phyloP scores from a whole-genome alignment of 2,797 vertebrate genomes.

The Sebastes iracundus region DNA sequence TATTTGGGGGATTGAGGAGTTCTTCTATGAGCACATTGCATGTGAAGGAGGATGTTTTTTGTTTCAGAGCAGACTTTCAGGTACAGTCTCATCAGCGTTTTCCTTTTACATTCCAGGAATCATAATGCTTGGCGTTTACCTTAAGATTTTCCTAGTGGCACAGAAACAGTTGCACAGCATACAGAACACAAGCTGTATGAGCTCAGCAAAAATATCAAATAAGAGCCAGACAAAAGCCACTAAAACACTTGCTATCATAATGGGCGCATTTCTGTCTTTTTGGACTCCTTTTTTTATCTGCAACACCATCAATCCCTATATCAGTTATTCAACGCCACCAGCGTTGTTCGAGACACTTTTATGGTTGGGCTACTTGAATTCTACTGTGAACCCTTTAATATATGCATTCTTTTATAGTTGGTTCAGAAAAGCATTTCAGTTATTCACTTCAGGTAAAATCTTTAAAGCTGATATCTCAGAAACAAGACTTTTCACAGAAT shows the following conservation, averaged over 20 bases:
- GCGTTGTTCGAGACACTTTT: constrained; percentile 40
- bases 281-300: constrained; percentile 69
- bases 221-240: constrained; percentile 40
- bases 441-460: constrained; percentile 44
- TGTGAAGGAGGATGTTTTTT: too few species aligned
- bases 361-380: constrained; percentile 69
- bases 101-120: constrained; percentile 50
- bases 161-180: constrained; percentile 19
- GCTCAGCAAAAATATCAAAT: not conserved
- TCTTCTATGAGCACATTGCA: too few species aligned
- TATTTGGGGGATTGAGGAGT: too few species aligned
- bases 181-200: not conserved
- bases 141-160: constrained; percentile 45
- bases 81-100: constrained; percentile 20
- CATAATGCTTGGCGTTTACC: constrained; percentile 38
- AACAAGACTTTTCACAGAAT: constrained; percentile 20
- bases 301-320: constrained; percentile 52
- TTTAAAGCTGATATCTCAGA: constrained; percentile 32
- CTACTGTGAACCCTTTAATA: constrained; percentile 66
- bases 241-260: constrained; percentile 47
- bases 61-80: not conserved
- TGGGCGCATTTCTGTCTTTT: constrained; percentile 49
- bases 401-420: constrained; percentile 71
- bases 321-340: constrained; percentile 45
- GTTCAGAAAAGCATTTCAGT: constrained; percentile 64